Evolutionary conservation across 2,888 invertebrate species (phyloP).

Genomic region (Rhagonycha fulva): DNA sequence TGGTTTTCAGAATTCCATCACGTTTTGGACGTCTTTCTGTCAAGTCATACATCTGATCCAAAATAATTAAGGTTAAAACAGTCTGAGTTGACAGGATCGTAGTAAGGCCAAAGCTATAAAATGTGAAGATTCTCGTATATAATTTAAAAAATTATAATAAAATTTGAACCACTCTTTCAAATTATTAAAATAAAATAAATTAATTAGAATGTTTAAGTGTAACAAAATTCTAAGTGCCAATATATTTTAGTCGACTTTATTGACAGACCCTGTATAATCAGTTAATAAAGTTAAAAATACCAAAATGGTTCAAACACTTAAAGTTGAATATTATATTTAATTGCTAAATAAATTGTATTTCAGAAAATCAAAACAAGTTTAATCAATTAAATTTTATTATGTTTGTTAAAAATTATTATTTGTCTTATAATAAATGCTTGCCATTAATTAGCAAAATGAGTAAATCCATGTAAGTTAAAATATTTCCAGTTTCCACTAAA

Average conservation of each 20-base stretch:
- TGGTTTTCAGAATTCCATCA: no score
- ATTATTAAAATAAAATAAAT: no score
- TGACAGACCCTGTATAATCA: neutral
- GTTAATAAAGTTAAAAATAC: neutral
- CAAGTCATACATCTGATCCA: no score
- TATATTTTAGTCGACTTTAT: no score
- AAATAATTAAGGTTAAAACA: no score
- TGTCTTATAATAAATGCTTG: neutral
- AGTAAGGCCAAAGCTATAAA: no score
- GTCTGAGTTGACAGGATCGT: no score
- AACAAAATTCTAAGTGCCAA: neutral
- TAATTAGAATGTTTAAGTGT: no score
- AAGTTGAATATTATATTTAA: neutral
- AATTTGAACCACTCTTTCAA: no score
- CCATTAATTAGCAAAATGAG: conserved; percentile 11
- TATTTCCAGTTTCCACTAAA: conserved; percentile 2
- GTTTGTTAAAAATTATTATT: neutral
- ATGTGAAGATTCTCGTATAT: no score
- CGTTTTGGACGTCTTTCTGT: no score
- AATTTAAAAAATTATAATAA: no score
- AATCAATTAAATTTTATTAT: neutral
- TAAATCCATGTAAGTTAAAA: conserved; percentile 5
- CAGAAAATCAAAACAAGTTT: neutral
- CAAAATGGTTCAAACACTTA: neutral
- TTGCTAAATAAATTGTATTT: neutral